Conservation (phyloP, 2,888 invertebrate genomes). For the Tromatobia lineatoria region DNA sequence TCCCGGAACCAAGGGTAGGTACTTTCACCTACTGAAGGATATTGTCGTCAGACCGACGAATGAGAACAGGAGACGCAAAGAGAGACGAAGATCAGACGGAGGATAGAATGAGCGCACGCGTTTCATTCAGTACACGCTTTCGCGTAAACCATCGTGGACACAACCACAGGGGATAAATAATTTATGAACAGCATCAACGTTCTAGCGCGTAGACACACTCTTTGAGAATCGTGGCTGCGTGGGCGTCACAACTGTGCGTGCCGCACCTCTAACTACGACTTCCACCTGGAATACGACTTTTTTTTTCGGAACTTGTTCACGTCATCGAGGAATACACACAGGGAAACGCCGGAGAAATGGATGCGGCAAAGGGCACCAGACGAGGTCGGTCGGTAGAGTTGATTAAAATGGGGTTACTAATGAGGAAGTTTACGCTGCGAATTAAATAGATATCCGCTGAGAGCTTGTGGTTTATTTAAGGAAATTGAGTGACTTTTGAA, state of each 20-base stretch:
- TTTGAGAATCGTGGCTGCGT: conserved; percentile 23
- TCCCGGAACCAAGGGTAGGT: conserved; percentile 25
- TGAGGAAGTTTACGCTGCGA: not conserved
- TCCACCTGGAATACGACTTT: not conserved
- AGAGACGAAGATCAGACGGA: conserved; percentile 28
- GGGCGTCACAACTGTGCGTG: not conserved
- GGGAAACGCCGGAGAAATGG: not conserved
- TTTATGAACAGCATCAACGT: conserved; percentile 70
- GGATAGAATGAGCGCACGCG: conserved; percentile 28
- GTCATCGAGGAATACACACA: not conserved
- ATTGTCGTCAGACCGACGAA: conserved; percentile 24
- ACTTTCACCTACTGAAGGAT: conserved; percentile 40
- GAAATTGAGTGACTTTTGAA: too few species aligned
- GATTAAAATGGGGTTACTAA: not conserved
- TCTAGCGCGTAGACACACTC: conserved; percentile 53
- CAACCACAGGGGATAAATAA: conserved; percentile 68
- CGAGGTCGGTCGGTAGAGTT: not conserved
- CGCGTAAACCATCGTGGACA: conserved; percentile 54
- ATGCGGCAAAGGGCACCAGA: not conserved
- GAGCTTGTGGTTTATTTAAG: not conserved
- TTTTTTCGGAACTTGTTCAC: not conserved
- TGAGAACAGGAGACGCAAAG: conserved; percentile 19
- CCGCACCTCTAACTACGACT: not conserved
- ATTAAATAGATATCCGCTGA: not conserved
- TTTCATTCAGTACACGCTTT: conserved; percentile 63